Evolutionary conservation across 2,113 vertebrate species (phyloP).

Genomic region (Prochilodus magdalenae): DNA sequence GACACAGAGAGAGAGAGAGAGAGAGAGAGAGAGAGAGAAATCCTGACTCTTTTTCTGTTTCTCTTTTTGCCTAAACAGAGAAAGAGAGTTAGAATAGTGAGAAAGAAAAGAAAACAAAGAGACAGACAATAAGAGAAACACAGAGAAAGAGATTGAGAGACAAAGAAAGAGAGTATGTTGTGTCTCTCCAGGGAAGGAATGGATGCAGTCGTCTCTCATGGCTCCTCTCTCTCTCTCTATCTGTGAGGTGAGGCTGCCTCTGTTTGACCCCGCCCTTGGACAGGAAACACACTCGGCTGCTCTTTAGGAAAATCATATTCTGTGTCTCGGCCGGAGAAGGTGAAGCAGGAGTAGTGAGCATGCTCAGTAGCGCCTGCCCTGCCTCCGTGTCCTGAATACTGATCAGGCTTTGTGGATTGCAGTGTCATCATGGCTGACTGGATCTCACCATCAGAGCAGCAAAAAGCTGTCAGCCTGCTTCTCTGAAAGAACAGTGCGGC

Average conservation of each 20-base stretch:
- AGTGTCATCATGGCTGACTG: conserved; percentile 53
- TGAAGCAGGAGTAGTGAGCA: conserved; percentile 42
- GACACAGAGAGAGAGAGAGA: background rate
- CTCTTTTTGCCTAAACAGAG: no score
- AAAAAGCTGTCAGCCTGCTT: background rate
- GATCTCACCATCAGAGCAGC: conserved; percentile 7
- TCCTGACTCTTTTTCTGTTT: no score
- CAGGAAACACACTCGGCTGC: conserved; percentile 13
- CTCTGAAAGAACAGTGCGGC: background rate
- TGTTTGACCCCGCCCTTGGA: background rate
- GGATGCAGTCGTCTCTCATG: background rate
- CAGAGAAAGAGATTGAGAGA: background rate
- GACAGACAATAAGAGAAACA: background rate
- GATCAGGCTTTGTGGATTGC: conserved; percentile 46
- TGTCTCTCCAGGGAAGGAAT: background rate
- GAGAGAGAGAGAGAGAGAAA: background rate
- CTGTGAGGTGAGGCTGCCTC: background rate
- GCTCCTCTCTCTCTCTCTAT: background rate
- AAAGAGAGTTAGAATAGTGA: background rate
- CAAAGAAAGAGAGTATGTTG: background rate
- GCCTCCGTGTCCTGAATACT: conserved; percentile 50
- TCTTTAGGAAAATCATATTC: background rate
- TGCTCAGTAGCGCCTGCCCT: conserved; percentile 41
- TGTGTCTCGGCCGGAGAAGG: conserved; percentile 2
- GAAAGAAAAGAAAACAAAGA: background rate